Base-by-base conservation (phyloP, 2,797 vertebrate species). In the Bradypodion ventrale region DNA sequence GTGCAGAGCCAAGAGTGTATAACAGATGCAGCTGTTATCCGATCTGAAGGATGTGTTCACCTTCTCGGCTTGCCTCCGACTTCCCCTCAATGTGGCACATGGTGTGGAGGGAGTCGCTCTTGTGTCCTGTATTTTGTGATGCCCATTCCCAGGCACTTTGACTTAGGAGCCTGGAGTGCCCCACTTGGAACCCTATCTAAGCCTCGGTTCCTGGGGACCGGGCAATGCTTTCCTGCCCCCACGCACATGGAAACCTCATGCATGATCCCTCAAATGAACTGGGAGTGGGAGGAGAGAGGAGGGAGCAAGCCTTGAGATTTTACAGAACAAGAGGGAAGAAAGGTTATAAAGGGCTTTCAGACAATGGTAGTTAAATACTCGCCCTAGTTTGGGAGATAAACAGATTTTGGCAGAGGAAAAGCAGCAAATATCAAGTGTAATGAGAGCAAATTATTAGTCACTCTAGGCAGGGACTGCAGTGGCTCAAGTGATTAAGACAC, bases 1-100 rank as follows among this genome's bases (percentile, higher is more conserved):
- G 52, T n/a, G 40, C 29, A 44, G 63, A 0, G 0, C 0, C 0
- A 27, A 2, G 10, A 4, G 40, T n/a, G 35, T 0, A 1, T 5
- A 2, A 56, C 77, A 74, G 29, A 46, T 27, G 6, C 1, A 1
- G 69, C 40, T 35, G 23, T 72, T n/a, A 8, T 0, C 15, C 13
- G 82, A 72, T 75, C 82, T 78, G 74, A 32, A 35, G 40, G 60
- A 65, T 69, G 1, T 10, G 29, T 19, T 62, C 32, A 6, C 35
- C 8, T 29, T 35, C 60, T 56, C 75, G 52, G 49, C 65, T 70
- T 21, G 32, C 78, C 29, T 69, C 3, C 12, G 3, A 60, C 40
- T 78, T 74, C 69, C 62, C 25, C 44, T 40, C 56, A 21, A 59
- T 3, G 35, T 32, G 73, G 75, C 40, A 10, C 13, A 1, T 23